Conservation (phyloP, 2,113 vertebrate species). For the Bucco capensis region DNA sequence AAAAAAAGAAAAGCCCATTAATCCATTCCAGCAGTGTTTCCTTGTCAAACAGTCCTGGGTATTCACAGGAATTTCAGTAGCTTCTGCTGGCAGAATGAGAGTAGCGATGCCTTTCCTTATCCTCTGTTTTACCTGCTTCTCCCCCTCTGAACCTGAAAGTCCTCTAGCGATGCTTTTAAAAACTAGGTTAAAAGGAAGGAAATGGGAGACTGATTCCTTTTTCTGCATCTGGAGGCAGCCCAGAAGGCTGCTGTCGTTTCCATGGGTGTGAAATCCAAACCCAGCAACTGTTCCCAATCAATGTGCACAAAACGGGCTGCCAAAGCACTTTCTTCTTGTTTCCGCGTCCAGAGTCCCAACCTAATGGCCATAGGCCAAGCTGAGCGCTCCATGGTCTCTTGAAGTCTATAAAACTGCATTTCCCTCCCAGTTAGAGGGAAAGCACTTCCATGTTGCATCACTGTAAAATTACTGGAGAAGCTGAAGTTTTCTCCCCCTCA, state of each 20-base stretch:
- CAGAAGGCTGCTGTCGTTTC: accelerated
- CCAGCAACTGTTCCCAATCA: neutral
- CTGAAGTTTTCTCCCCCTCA: neutral
- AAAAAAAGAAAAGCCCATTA: neutral
- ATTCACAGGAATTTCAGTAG: neutral
- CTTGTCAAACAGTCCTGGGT: neutral
- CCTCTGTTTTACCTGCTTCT: neutral
- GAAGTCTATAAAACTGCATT: constrained; percentile 26
- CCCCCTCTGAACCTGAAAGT: neutral
- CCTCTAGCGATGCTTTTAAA: neutral
- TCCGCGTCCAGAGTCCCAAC: neutral
- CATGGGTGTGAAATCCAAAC: neutral
- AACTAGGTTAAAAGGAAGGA: neutral
- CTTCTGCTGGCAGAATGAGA: neutral
- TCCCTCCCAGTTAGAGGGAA: constrained; percentile 24
- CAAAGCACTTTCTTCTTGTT: neutral
- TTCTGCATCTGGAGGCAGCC: neutral
- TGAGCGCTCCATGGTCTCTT: neutral
- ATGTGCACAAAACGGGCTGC: neutral
- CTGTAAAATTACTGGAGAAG: neutral
- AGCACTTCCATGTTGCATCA: neutral
- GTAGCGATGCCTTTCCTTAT: neutral
- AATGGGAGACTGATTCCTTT: neutral
- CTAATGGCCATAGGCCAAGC: neutral
- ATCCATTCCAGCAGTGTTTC: neutral